Percentiles rank a stretch among this genome's conserved stretches.
Evolutionary conservation across 2,888 invertebrate species (phyloP).

Genomic region (Drosophila prostipennis): DNA sequence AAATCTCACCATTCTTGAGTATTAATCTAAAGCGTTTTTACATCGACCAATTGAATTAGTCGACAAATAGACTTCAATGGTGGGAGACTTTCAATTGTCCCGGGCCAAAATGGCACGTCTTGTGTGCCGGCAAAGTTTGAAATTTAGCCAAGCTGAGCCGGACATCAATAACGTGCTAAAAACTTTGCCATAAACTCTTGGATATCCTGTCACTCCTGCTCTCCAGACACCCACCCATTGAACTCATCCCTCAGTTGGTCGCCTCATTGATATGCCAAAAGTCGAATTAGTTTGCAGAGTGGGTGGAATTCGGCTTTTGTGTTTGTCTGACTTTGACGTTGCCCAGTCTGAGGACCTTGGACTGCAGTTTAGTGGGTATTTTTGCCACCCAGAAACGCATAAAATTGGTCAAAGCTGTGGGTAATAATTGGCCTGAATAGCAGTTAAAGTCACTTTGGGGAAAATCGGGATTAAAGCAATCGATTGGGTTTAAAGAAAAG

Average conservation of each 20-base stretch:
- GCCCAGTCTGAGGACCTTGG: constrained; percentile 8
- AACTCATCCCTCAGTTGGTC: not conserved
- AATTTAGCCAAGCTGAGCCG: constrained; percentile 24
- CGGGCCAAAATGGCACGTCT: constrained; percentile 1
- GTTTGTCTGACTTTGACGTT: constrained; percentile 24
- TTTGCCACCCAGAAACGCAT: constrained; percentile 13
- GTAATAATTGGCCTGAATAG: constrained; percentile 18
- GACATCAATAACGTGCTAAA: constrained; percentile 53
- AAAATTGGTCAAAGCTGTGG: constrained; percentile 9
- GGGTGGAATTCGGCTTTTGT: constrained; percentile 11
- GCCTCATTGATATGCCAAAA: constrained; percentile 53
- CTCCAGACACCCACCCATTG: not conserved
- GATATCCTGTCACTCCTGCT: constrained; percentile 23
- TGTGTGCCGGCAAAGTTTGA: constrained; percentile 24
- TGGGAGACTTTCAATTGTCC: constrained; percentile 31
- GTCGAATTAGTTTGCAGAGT: constrained; percentile 8
- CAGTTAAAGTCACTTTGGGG: not conserved
- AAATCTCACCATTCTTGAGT: not conserved
- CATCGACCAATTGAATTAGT: constrained; percentile 43
- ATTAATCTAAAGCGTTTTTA: constrained; percentile 30
- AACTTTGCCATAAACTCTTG: constrained; percentile 44
- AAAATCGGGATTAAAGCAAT: not conserved
- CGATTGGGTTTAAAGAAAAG: not conserved
- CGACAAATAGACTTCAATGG: constrained; percentile 24
- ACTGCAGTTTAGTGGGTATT: constrained; percentile 12